These are phyloP conservation scores for Amphiprion percula DNA, from an alignment of 2,113 vertebrate genomes.

Conservation along the genomic window DNA sequence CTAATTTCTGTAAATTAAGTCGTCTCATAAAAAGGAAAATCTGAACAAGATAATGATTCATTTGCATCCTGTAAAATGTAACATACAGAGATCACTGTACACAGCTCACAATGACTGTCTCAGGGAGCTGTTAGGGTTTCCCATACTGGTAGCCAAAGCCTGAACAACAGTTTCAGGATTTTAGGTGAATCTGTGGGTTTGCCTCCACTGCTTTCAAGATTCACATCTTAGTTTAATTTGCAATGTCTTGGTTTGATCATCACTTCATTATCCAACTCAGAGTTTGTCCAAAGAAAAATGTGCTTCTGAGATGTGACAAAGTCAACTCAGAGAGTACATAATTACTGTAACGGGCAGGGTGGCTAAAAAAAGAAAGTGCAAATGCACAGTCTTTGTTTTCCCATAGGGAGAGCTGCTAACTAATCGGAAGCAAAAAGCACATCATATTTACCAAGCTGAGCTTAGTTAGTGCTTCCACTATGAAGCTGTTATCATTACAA, in stretches of 20 bases:
- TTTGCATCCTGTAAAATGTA: not conserved
- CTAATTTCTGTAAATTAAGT: no score
- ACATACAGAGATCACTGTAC: not conserved
- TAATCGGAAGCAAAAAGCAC: not conserved
- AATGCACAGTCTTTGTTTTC: not conserved
- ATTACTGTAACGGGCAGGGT: not conserved
- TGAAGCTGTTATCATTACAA: not conserved
- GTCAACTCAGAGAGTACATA: not conserved
- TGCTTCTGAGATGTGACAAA: not conserved
- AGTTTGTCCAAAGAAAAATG: not conserved
- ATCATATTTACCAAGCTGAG: not conserved
- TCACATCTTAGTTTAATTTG: not conserved
- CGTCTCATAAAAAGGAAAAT: no score
- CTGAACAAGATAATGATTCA: no score
- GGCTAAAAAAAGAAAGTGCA: not conserved
- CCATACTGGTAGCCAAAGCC: no score
- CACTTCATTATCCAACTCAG: not conserved
- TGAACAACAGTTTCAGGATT: no score
- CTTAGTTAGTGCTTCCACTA: not conserved
- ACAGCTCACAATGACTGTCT: no score
- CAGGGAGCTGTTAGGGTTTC: no score
- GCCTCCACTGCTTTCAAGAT: not conserved
- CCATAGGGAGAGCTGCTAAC: not conserved
- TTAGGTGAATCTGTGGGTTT: not conserved
- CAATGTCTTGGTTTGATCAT: not conserved